Evolutionary conservation across 1,140 invertebrate species (phyloP), one percentile per base, ranked within the genome.

Genomic region (Macrocentrus cingulum): DNA sequence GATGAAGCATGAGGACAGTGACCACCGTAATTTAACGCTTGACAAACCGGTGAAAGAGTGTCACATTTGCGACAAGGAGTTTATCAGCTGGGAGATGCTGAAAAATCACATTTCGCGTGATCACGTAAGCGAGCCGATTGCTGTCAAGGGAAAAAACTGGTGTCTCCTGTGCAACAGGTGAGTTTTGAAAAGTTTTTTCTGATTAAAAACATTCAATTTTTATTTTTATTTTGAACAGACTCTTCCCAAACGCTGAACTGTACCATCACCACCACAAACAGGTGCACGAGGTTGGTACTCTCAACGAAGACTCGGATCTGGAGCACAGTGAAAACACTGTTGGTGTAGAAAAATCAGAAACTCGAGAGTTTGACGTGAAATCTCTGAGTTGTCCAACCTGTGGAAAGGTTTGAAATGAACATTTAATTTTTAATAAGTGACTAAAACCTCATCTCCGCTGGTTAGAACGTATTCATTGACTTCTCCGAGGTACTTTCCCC

Each of bases 11-110:
- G 73, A 75, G 42, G 72, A 64, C 15, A 61, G 54, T n/a, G 60
- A 61, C 42, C 72, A 75, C 41, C 56, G 71, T 9, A 70, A 73
- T 59, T 57, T 74, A n/a, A 66, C 62, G 11, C 36, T 72, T 41
- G 61, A 68, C 11, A 63, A 66, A 60, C 62, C 46, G n/a, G 54
- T 69, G 4, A 64, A 72, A 19, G 64, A 69, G 20, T 75, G 73
- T 34, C 59, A 72, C 54, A 64, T 68, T 52, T 74, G 73, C 25
- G 70, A 74, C 45, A 65, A 69, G n/a, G 64, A 74, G 46, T 75
- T 75, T 49, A 59, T 72, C 7, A 74, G 70, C 20, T 73, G 68
- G 68, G 68, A 74, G 48, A 75, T 75, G 72, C 51, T 75, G 6
- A 66, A 57, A 42, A 66, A 75, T 34, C 73, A 75, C 34, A 69